Percentiles rank a stretch among this genome's conserved stretches.
These are phyloP conservation scores for Hecatera dysodea DNA, from an alignment of 2,888 invertebrate genomes.

Conservation along the genomic window DNA sequence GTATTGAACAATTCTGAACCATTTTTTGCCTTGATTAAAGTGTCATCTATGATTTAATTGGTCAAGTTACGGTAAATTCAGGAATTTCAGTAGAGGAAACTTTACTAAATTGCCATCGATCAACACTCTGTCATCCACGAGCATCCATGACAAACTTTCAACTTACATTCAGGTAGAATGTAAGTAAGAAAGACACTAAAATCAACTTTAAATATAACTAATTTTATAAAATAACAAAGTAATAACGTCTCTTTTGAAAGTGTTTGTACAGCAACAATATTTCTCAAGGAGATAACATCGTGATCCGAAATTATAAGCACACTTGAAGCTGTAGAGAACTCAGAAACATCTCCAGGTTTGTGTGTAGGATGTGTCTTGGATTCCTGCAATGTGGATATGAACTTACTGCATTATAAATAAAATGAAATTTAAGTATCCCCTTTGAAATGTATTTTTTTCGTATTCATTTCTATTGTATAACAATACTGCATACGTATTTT, in stretches of 20 bases:
- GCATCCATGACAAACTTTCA: not conserved
- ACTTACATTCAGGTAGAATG: not conserved
- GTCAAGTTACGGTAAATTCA: no score
- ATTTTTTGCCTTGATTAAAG: no score
- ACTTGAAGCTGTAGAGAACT: conserved; percentile 76
- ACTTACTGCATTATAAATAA: not conserved
- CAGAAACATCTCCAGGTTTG: conserved; percentile 71
- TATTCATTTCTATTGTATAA: no score
- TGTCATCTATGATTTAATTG: no score
- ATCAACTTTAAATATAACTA: not conserved
- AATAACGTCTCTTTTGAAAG: conserved; percentile 45
- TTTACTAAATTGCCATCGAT: not conserved
- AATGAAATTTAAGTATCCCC: no score
- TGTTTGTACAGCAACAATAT: conserved; percentile 68
- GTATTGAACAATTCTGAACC: no score
- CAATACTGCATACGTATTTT: no score
- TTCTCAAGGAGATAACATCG: conserved; percentile 74
- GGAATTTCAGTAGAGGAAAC: not conserved
- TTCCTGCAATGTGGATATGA: conserved; percentile 47
- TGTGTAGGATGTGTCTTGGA: conserved; percentile 72
- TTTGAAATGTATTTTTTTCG: no score
- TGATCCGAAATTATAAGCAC: conserved; percentile 78
- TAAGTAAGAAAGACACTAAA: not conserved
- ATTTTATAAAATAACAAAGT: conserved; percentile 37
- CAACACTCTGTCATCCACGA: not conserved